These are phyloP conservation scores for Antheraea mylitta DNA, from an alignment of 1,140 invertebrate genomes.

Conservation along the genomic window DNA sequence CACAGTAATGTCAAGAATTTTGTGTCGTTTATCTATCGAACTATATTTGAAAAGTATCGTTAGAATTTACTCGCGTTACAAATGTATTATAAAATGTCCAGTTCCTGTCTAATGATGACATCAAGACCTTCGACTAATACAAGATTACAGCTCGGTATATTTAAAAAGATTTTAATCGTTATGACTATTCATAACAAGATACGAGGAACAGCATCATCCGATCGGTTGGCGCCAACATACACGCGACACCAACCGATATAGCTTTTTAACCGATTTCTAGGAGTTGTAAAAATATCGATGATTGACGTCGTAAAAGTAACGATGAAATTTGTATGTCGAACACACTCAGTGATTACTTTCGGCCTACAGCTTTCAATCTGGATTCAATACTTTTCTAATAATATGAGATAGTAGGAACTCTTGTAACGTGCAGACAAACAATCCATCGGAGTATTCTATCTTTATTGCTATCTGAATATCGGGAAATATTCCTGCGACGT, in stretches of 20 bases:
- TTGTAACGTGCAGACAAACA: conserved; percentile 5
- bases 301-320: conserved; percentile 40
- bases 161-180: neutral
- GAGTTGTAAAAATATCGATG: conserved; percentile 50
- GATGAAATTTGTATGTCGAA: conserved; percentile 24
- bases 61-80: neutral
- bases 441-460: neutral
- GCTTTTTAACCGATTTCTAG: conserved; percentile 14
- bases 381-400: neutral
- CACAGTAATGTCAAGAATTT: conserved; percentile 26
- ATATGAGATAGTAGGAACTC: neutral
- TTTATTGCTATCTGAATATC: neutral
- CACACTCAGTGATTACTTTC: conserved; percentile 31
- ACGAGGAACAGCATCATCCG: neutral
- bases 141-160: neutral
- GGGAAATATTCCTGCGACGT: neutral
- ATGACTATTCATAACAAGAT: neutral
- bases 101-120: neutral
- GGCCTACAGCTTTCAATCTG: conserved; percentile 31
- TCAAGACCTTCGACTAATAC: neutral
- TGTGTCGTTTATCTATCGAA: neutral
- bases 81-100: neutral
- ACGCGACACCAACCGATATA: conserved; percentile 11
- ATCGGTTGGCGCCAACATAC: neutral
- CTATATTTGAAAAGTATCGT: neutral